phyloP scores from a whole-genome alignment of 1,140 invertebrate species.

The Hormaphis cornu region DNA sequence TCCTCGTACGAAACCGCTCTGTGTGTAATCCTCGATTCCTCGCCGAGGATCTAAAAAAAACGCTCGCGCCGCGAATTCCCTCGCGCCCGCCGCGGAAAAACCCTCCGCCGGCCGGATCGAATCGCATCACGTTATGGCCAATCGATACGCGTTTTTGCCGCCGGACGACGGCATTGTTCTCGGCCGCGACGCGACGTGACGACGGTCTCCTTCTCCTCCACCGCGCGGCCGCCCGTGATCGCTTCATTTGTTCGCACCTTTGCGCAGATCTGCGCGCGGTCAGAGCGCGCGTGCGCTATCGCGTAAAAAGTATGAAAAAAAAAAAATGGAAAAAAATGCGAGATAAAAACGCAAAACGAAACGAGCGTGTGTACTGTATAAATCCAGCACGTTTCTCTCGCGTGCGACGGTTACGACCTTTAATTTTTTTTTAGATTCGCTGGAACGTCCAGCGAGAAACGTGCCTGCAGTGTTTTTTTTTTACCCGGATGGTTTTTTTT shows the following conservation, averaged over 20 bases:
- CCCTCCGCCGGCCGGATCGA: background rate
- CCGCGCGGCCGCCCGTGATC: background rate
- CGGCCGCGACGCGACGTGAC: background rate
- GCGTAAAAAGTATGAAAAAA: background rate
- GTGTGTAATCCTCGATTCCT: too few species aligned
- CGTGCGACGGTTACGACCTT: too few species aligned
- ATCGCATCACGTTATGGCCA: conserved; percentile 4
- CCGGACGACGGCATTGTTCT: background rate
- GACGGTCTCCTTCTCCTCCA: background rate
- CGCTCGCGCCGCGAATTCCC: conserved; percentile 1
- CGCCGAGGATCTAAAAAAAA: too few species aligned
- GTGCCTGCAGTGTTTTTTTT: too few species aligned
- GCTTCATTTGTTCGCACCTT: conserved; percentile 20
- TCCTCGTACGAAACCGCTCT: too few species aligned
- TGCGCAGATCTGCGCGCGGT: background rate
- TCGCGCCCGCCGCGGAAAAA: background rate
- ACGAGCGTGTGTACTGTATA: too few species aligned
- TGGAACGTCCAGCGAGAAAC: too few species aligned
- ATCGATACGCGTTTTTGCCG: background rate
- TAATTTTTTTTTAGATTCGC: too few species aligned
- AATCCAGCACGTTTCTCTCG: too few species aligned
- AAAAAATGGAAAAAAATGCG: background rate
- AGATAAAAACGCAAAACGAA: too few species aligned
- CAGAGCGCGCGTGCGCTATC: background rate
- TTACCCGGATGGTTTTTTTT: too few species aligned